Base-by-base conservation (phyloP, 2,113 vertebrate genomes). In the Rhinolophus ferrumequinum region DNA sequence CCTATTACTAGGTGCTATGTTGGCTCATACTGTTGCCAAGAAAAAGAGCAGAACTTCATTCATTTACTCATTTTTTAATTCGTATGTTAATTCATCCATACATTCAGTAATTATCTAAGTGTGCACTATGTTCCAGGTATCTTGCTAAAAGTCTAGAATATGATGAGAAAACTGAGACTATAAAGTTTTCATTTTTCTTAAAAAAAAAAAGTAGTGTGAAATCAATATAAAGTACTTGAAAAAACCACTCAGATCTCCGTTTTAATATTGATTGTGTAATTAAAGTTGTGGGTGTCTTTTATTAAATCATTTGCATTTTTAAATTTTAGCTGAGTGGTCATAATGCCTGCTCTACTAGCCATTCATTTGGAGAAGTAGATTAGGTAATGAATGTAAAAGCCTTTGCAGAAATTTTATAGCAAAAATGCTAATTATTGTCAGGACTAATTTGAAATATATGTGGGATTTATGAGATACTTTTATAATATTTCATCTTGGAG, bases 321-420 rank as follows among this genome's bases (percentile, higher is more conserved):
- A 28, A 83, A 64, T 93, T 69, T 76, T 56, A 69, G 30, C 22
- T 26, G 3, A 60, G 38, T 41, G 14, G 14, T 41, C 56, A 7
- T 38, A 38, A 33, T 24, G 18, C 5, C 56, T 82, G 6, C 44
- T 54, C 1, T 28, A 1, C 1, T 50, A 56, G 8, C 5, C 44
- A 18, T 58, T 92, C 22, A 14, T 64, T 76, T 58, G 16, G 81
- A 80, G 73, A 93, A 76, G 58, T n/a, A 93, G 95, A 85, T 18
- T 5, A 67, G 5, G 4, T 28, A 28, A 92, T 47, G 66, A 26
- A 67, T 24, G 0, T 35, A 66, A 73, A 79, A 73, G 1, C 22
- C 8, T 62, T 75, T 87, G 75, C 33, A 72, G 35, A 60, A 64
- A 19, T 64, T 69, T 52, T 81, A 54, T 33, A 67, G 14, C 14